Percentiles rank a stretch among this genome's conserved stretches.
phyloP scores from a whole-genome alignment of 2,888 invertebrate genomes.

The Leptopterna dolabrata region DNA sequence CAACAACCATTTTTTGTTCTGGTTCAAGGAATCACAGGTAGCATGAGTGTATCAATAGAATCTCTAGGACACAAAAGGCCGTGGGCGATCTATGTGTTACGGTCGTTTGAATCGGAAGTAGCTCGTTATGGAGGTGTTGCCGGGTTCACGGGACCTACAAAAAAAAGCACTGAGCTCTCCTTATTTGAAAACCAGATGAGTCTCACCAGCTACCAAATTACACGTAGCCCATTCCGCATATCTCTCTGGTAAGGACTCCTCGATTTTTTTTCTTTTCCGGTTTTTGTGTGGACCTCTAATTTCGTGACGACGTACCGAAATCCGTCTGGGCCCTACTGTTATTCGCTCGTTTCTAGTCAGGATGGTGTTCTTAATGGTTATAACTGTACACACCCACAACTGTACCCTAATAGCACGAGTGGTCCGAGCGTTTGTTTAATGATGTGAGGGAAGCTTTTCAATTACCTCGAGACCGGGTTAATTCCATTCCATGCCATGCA shows the following conservation, averaged over 20 bases:
- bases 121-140: not conserved
- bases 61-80: not conserved
- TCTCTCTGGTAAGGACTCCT: not conserved
- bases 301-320: not conserved
- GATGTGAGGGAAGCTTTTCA: not conserved
- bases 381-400: not conserved
- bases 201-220: not conserved
- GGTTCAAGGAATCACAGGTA: too few relatives aligned
- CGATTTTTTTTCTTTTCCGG: not conserved
- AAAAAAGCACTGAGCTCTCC: not conserved
- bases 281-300: not conserved
- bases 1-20: too few relatives aligned
- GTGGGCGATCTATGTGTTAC: not conserved
- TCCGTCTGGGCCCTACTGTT: not conserved
- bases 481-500: not conserved
- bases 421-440: not conserved
- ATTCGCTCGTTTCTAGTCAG: not conserved
- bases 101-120: not conserved
- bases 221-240: constrained; percentile 1
- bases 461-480: not conserved
- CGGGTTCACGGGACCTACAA: not conserved
- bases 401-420: not conserved
- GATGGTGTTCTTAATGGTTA: not conserved
- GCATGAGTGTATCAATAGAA: not conserved
- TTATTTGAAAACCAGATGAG: constrained; percentile 26